These are phyloP conservation scores for Spodoptera exigua DNA, from an alignment of 2,888 invertebrate species.

Conservation along the genomic window DNA sequence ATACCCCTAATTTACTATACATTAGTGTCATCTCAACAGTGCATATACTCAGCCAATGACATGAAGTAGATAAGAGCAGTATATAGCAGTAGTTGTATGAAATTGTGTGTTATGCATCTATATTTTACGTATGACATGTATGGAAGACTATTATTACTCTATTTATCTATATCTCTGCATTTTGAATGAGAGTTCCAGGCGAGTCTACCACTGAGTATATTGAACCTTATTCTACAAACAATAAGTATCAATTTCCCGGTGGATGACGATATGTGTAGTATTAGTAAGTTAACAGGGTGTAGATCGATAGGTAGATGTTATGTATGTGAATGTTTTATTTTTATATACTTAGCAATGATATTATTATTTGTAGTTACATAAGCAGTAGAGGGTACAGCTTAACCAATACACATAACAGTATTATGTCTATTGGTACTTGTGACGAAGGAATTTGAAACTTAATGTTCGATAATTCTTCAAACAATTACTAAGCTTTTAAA, in stretches of 20 bases:
- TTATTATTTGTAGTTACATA: conserved; percentile 68
- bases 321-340: conserved; percentile 81
- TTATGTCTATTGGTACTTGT: conserved; percentile 58
- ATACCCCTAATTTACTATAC: too few relatives aligned
- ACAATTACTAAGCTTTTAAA: background rate
- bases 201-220: conserved; percentile 56
- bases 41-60: conserved; percentile 46
- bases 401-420: conserved; percentile 56
- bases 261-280: conserved; percentile 58
- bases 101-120: conserved; percentile 80
- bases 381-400: conserved; percentile 79
- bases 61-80: conserved; percentile 76
- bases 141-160: conserved; percentile 65
- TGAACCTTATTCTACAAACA: conserved; percentile 54
- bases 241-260: conserved; percentile 60
- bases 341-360: conserved; percentile 62
- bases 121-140: conserved; percentile 75
- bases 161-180: conserved; percentile 70
- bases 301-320: conserved; percentile 87
- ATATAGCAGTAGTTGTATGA: conserved; percentile 78
- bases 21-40: conserved; percentile 21
- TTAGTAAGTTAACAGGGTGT: conserved; percentile 65
- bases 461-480: background rate
- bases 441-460: conserved; percentile 66
- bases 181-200: conserved; percentile 63